Evolutionary conservation across 2,888 invertebrate species (phyloP), one percentile per base, ranked within the genome.

Genomic region (Panzeria rudis): DNA sequence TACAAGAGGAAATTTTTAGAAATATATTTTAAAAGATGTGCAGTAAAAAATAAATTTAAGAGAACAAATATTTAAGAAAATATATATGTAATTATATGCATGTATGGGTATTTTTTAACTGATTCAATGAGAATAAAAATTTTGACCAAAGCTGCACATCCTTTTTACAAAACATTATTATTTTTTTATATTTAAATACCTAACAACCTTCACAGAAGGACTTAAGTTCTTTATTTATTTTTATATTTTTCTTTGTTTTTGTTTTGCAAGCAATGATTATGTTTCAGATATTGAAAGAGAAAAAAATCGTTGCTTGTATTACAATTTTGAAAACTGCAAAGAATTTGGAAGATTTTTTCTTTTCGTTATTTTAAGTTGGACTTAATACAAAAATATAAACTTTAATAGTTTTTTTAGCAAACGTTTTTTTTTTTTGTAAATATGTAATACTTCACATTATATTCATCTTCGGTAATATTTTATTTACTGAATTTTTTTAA

Each of bases 141-240:
- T 15, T 66, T 32, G 3, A 13, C 59, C 29, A 35, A 61, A 47
- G n/a, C 86, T 87, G 86, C 86, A 87, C 87, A 87, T 87, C 86
- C 52, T 86, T 86, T 83, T 76, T 82, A 83, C 83, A 86, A 78
- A 73, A 62, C 15, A 54, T 56, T 35, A 66, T 47, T 75, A n/a
- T n/a, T 61, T 25, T 54, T 78, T 64, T 25, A 69, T 81, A 25
- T 77, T 59, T 79, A 17, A 59, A 86, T 32, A 29, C 25, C 15
- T 50, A 59, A 80, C 87, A 59, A 80, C 87, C 88, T 87, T 88
- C 88, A 87, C 82, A 64, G 88, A 88, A 88, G 88, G 86, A 69
- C 80, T 9, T 17, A 17, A 23, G 47, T 59, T 41, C 17, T 66
- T 15, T 23, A 17, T 41, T 38, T 47, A 38, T 44, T 44, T 44